phyloP scores from a whole-genome alignment of 2,113 vertebrate species.

The Chascanopsetta lugubris region DNA sequence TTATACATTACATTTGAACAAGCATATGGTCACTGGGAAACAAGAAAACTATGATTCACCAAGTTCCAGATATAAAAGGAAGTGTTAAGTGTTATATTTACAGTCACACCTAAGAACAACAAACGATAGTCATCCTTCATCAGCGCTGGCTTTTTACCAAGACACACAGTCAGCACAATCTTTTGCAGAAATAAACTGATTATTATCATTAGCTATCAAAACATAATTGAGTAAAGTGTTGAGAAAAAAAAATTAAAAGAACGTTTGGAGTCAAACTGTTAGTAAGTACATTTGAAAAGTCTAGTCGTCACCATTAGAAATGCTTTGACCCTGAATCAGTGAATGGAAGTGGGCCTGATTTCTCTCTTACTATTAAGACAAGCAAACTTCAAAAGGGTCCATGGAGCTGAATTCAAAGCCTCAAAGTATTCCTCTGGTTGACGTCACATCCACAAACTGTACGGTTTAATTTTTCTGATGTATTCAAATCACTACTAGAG shows the following conservation, averaged over 20 bases:
- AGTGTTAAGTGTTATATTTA: not conserved
- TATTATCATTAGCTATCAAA: too few relatives aligned
- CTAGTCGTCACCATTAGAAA: not conserved
- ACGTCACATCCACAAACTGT: not conserved
- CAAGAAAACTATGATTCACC: not conserved
- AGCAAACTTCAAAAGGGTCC: not conserved
- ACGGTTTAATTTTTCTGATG: conserved; percentile 2
- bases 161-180: not conserved
- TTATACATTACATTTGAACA: too few relatives aligned
- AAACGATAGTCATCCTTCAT: not conserved
- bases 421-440: not conserved
- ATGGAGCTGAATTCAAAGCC: conserved; percentile 4
- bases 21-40: too few relatives aligned
- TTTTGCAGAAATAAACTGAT: not conserved
- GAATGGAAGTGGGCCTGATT: not conserved
- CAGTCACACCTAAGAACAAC: not conserved
- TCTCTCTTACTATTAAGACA: not conserved
- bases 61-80: not conserved
- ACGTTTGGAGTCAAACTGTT: too few relatives aligned
- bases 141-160: not conserved
- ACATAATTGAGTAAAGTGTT: too few relatives aligned
- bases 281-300: too few relatives aligned
- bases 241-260: too few relatives aligned
- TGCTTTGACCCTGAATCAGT: not conserved
- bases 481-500: conserved; percentile 29